These are phyloP conservation scores for Euplagia quadripunctaria DNA, from an alignment of 2,888 invertebrate genomes.

Conservation along the genomic window DNA sequence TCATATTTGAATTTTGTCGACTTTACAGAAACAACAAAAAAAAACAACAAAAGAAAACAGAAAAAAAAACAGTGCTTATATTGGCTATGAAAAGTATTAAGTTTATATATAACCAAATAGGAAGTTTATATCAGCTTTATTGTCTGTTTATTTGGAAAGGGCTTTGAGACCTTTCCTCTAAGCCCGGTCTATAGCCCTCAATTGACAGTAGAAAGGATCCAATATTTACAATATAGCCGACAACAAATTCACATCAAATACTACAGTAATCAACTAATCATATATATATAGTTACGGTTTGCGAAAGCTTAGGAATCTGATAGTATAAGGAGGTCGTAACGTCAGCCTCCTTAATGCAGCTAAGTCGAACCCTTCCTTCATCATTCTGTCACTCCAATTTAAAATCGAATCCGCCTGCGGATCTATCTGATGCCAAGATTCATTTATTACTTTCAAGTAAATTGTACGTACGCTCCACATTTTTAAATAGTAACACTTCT, in stretches of 20 bases:
- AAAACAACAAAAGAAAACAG: too few relatives aligned
- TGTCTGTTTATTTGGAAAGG: not conserved
- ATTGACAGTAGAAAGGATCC: not conserved
- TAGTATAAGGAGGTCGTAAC: constrained; percentile 28
- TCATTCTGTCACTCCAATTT: constrained; percentile 68
- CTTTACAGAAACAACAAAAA: too few relatives aligned
- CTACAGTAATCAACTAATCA: constrained; percentile 13
- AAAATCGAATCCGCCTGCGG: constrained; percentile 59
- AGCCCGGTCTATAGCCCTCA: not conserved
- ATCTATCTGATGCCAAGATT: constrained; percentile 52
- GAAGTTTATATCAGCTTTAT: too few relatives aligned
- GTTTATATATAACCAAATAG: too few relatives aligned
- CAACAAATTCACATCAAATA: not conserved
- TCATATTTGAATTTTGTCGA: too few relatives aligned
- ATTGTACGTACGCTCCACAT: not conserved
- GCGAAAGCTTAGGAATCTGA: constrained; percentile 26
- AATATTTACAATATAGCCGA: not conserved
- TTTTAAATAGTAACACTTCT: constrained; percentile 13
- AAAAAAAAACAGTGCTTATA: too few relatives aligned
- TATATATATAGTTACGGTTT: constrained; percentile 24
- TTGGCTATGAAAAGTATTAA: too few relatives aligned
- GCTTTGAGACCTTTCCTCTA: not conserved
- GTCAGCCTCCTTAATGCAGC: constrained; percentile 31
- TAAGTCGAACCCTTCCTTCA: constrained; percentile 58
- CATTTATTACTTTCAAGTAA: constrained; percentile 55